phyloP scores from a whole-genome alignment of 2,113 vertebrate genomes.

The Melanotaenia duboulayi region DNA sequence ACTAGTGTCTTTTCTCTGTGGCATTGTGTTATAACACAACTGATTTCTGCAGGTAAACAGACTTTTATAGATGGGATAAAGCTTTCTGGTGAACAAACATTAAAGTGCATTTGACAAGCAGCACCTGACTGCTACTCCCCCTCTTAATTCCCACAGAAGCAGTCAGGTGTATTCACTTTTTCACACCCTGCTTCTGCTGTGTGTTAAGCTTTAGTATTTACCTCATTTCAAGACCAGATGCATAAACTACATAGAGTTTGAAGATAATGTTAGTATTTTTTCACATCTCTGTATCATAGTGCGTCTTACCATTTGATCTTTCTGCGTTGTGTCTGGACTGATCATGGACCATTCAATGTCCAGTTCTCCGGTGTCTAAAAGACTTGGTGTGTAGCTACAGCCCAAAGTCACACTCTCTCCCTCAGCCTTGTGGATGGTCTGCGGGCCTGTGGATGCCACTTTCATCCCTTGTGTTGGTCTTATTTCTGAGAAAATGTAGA shows the following conservation, averaged over 20 bases:
- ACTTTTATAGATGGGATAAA: no score
- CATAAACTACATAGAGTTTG: no score
- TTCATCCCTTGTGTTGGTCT: constrained; percentile 52
- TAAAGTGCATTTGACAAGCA: no score
- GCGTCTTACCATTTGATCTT: constrained; percentile 79
- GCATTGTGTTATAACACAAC: no score
- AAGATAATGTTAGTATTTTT: no score
- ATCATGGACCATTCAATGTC: constrained; percentile 90
- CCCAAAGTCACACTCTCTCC: constrained; percentile 84
- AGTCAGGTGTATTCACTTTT: neutral
- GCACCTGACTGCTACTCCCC: no score
- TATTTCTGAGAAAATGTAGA: constrained; percentile 36
- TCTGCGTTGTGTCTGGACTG: constrained; percentile 83
- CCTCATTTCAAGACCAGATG: neutral
- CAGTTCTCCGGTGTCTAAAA: constrained; percentile 83
- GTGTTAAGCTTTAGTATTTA: neutral
- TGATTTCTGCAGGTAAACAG: no score
- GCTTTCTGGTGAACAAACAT: no score
- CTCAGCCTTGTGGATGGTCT: constrained; percentile 83
- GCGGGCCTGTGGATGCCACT: constrained; percentile 70
- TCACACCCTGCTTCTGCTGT: neutral
- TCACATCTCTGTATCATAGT: no score
- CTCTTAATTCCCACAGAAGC: neutral
- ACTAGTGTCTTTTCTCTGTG: no score
- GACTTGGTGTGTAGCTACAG: constrained; percentile 84